Percentiles rank a stretch among this genome's conserved stretches.
Conservation (phyloP, 2,888 invertebrate genomes). For the Tholera decimalis region DNA sequence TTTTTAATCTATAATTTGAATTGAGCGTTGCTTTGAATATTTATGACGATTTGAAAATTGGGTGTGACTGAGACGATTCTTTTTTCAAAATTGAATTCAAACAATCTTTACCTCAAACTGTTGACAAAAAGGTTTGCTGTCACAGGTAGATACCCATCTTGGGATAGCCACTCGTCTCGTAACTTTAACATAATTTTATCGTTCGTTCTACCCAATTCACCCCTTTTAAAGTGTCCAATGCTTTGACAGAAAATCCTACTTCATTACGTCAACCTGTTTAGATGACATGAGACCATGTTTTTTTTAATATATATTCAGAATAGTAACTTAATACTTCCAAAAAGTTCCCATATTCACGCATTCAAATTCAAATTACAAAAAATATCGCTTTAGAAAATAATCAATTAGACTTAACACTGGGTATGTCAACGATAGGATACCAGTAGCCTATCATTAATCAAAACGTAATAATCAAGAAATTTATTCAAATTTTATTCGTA, state of each 20-base stretch:
- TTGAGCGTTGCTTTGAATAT: constrained; percentile 37
- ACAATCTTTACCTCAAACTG: no score
- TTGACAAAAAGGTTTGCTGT: background rate
- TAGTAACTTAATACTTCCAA: constrained; percentile 50
- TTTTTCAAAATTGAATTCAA: constrained; percentile 48
- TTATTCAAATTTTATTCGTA: constrained; percentile 72
- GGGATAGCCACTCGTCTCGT: background rate
- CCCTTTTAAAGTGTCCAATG: constrained; percentile 3
- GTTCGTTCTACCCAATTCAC: background rate
- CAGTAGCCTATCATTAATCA: constrained; percentile 59
- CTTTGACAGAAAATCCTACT: constrained; percentile 22
- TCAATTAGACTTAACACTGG: constrained; percentile 82
- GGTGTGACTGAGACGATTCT: constrained; percentile 15
- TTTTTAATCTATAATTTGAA: constrained; percentile 55
- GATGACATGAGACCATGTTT: background rate
- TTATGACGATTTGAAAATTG: constrained; percentile 40
- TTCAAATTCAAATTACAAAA: constrained; percentile 63
- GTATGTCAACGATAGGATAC: constrained; percentile 73
- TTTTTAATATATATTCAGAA: constrained; percentile 36
- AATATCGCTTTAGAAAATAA: constrained; percentile 72
- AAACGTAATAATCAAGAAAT: constrained; percentile 59
- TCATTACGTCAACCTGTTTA: constrained; percentile 22
- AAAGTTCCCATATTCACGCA: constrained; percentile 47
- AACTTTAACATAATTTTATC: background rate
- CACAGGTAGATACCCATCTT: constrained; percentile 9